Conservation (phyloP, 2,888 invertebrate genomes). For the Eupithecia tripunctaria region DNA sequence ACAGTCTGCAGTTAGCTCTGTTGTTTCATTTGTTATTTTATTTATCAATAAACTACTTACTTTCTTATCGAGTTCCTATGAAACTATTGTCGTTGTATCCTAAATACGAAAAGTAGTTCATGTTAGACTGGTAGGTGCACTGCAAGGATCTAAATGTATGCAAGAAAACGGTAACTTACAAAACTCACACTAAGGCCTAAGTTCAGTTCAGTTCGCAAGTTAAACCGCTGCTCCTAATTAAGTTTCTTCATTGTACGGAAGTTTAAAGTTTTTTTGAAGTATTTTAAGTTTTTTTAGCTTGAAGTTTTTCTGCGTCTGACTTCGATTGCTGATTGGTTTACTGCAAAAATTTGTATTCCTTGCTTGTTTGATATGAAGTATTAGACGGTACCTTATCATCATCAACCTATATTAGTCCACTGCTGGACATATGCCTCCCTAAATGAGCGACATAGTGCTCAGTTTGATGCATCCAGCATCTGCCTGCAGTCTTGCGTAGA, state of each 20-base stretch:
- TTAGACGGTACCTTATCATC: too few species aligned
- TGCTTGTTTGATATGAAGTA: background rate
- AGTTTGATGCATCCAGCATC: too few species aligned
- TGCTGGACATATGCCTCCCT: too few species aligned
- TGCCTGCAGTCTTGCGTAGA: too few species aligned
- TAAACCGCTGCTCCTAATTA: slow-evolving; percentile 49
- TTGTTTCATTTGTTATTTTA: too few species aligned
- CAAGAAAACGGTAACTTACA: background rate
- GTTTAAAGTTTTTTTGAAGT: too few species aligned
- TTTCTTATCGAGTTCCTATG: too few species aligned
- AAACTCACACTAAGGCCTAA: background rate
- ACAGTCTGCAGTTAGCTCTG: too few species aligned
- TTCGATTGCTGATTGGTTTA: slow-evolving; percentile 36
- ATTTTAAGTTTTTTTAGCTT: slow-evolving; percentile 26
- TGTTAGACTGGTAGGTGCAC: background rate
- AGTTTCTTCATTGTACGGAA: slow-evolving; percentile 38
- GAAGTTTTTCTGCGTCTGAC: slow-evolving; percentile 30
- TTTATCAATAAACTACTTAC: too few species aligned
- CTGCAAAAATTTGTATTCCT: background rate
- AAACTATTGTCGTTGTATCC: too few species aligned
- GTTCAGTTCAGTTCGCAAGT: slow-evolving; percentile 37
- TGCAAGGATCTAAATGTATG: background rate
- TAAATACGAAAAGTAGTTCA: background rate
- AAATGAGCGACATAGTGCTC: too few species aligned
- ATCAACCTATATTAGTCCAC: too few species aligned